phyloP scores from a whole-genome alignment of 1,140 invertebrate genomes.

The Drosophila sucinea region DNA sequence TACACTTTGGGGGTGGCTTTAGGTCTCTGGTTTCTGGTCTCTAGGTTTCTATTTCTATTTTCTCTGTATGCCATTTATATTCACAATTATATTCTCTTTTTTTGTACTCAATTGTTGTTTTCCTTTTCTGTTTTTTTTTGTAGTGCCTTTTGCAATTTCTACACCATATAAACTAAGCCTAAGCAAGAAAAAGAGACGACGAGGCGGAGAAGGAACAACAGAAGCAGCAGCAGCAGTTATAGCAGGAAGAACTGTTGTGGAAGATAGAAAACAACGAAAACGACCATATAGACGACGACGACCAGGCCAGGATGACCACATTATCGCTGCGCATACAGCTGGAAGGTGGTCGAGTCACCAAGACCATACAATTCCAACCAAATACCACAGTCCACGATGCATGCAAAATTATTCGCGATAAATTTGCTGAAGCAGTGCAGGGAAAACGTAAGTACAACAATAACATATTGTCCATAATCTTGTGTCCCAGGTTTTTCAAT shows the following conservation, averaged over 20 bases:
- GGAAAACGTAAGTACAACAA: conserved; percentile 89
- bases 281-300: conserved; percentile 14
- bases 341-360: conserved; percentile 95
- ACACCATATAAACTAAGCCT: conserved; percentile 62
- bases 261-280: conserved; percentile 30
- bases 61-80: conserved; percentile 36
- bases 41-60: conserved; percentile 22
- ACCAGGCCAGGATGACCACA: conserved; percentile 83
- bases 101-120: conserved; percentile 28
- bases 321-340: conserved; percentile 97
- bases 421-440: conserved; percentile 93
- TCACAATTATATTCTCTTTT: conserved; percentile 45
- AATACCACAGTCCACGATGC: conserved; percentile 97
- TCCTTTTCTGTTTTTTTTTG: conserved; percentile 5
- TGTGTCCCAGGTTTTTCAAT: not conserved
- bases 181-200: conserved; percentile 61
- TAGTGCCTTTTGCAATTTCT: conserved; percentile 79
- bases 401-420: conserved; percentile 96
- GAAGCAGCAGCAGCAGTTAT: not conserved
- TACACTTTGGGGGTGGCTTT: conserved; percentile 65
- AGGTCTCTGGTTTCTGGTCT: conserved; percentile 28
- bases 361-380: conserved; percentile 99
- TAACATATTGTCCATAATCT: not conserved
- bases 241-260: conserved; percentile 21
- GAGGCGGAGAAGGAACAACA: conserved; percentile 35